Evolutionary conservation across 2,888 invertebrate genomes (phyloP), one percentile per base, ranked within the genome.

Genomic region (Laothoe populi): DNA sequence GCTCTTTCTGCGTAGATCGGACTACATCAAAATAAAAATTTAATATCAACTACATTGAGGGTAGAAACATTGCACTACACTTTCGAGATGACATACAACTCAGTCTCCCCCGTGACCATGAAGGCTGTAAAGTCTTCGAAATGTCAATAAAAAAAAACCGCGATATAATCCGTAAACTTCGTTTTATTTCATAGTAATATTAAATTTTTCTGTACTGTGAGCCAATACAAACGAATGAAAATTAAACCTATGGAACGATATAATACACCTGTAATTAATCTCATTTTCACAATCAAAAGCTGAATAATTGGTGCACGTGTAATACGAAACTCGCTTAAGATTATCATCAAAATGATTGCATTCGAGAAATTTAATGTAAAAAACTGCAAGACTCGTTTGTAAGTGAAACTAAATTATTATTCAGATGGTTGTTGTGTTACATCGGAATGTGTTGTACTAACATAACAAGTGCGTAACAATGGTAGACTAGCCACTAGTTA

Each of bases 261-360:
- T 35, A 44, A 13, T 44, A 42, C 59, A 59, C 38, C 26, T 16
- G 31, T 42, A 58, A 58, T 58, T 58, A 23, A 58, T 58, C n/a
- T 23, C 42, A 35, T 60, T 60, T 60, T 48, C 60, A 60, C 45
- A 48, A 60, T 45, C 24, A 11, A 23, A n/a, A 26, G 10, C 35
- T 48, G 21, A 48, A 60, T 60, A 45, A 26, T 38, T 45, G 35
- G 35, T 60, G 16, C 60, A 38, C 21, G 5, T 35, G 46, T n/a
- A 26, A 35, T 46, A 59, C 21, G 26, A 59, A 21, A 48, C 40
- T 23, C 23, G 7, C 21, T 23, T 58, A 42, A n/a, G 48, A 60
- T 60, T 48, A 60, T 19, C 60, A 40, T 60, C 48, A 48, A 11
- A 60, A 60, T 35, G 24, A 45, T 44, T 26, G 44, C 42, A 26